A percentile compares a stretch with the other conserved stretches of the same genome.
Evolutionary conservation across 2,113 vertebrate species (phyloP).

Genomic region (Salminus brasiliensis): DNA sequence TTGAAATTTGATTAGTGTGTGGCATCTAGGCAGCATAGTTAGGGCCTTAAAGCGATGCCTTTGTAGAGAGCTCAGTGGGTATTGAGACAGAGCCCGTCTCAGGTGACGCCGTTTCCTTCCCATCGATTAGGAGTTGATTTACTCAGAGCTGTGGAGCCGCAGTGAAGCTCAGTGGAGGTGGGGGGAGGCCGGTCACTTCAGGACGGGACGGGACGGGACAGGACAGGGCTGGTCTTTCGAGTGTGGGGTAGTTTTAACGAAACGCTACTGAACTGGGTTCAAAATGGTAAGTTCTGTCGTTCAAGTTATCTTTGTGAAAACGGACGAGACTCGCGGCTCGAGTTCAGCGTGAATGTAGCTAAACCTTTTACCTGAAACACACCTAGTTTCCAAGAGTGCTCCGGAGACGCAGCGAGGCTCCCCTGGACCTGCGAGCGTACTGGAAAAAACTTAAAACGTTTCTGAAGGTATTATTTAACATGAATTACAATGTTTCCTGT

Average conservation of each 20-base stretch:
- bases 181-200: no score
- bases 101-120: conserved; percentile 15
- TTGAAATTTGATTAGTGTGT: no score
- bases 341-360: no score
- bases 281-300: not conserved
- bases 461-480: conserved; percentile 68
- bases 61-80: not conserved
- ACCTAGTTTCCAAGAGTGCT: conserved; percentile 62
- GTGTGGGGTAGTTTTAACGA: conserved; percentile 24
- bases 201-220: no score
- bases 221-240: not conserved
- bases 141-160: not conserved
- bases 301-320: not conserved
- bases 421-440: conserved; percentile 55
- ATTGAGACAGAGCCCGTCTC: not conserved
- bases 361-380: conserved; percentile 3
- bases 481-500: not conserved
- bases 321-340: not conserved
- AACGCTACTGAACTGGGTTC: not conserved
- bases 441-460: conserved; percentile 74
- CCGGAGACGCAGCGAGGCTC: conserved; percentile 28
- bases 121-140: conserved; percentile 26
- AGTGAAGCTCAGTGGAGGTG: no score
- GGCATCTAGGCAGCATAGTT: no score
- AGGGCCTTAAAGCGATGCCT: not conserved